Evolutionary conservation across 2,113 vertebrate genomes (phyloP), one percentile per base, ranked within the genome.

Genomic region (Vidua chalybeata): DNA sequence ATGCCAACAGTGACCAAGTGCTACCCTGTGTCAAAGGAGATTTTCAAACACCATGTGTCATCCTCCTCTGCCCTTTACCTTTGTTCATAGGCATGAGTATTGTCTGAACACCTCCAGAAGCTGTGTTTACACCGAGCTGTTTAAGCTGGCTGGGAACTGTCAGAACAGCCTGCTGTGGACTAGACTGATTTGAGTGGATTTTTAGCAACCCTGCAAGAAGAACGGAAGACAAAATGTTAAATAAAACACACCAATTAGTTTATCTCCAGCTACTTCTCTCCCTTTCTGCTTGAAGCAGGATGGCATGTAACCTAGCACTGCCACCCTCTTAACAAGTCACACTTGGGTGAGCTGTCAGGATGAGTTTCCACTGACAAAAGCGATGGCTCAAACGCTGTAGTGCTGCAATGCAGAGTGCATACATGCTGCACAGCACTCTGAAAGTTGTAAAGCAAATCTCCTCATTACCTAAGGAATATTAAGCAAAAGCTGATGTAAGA

Each of bases 61-160:
- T 92, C 83, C 93, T 95, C 93, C 83, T 93, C 91, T 93, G 92
- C 84, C 91, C 81, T 97, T 92, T 80, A 98, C 99, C 99, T 98
- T 99, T 99, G 92, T 99, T 98, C 77, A 99, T 98, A 86, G 99
- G 99, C 99, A 99, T 99, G 91, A 99, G 97, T 58, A 99, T 98
- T 30, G 99, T 99, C 98, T 99, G 99, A 94, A 99, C 97, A 30
- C 98, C 98, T 77, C 98, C 98, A 17, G 98, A 98, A 30, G 98
- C 97, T 51, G 97, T 82, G 88, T 98, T 98, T 39, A 98, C 98
- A 51, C 98, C 98, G 85, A 99, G 98, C 94, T 99, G 99, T 92
- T 99, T 99, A 78, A 99, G 98, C 96, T 99, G 99, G 98, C 98
- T 99, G 91, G 99, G 99, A 94, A 99, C 98, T 9, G 99, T 99